Evolutionary conservation across 2,113 vertebrate species (phyloP), one percentile per base, ranked within the genome.

Genomic region (Gnathonemus echidnorhynchus): DNA sequence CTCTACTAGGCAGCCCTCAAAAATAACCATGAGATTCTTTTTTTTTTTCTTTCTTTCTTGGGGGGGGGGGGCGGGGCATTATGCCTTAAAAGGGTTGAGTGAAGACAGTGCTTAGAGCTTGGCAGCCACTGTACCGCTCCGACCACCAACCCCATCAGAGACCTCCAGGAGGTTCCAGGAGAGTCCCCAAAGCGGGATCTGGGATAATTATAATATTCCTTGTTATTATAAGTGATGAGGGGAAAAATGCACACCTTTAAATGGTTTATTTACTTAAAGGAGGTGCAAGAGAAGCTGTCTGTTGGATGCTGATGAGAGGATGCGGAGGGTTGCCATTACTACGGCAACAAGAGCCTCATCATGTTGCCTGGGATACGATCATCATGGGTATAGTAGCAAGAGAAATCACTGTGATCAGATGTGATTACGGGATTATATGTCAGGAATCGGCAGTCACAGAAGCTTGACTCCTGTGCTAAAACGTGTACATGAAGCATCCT

Each of bases 311-410:
- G 13, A 50, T 8, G 85, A 52, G 48, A 15, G 42, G 39, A 85
- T 45, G 46, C 1, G 13, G 74, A 48, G 83, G n/a, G 49, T 17
- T 17, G 31, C 11, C 46, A 52, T 52, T 31, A 31, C 86, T 87
- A 56, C 86, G 31, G 49, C 50, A 87, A 87, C 49, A 7, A 19
- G 7, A 87, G 50, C 48, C 10, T 53, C 49, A 48, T 87, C n/a
- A 53, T 17, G 49, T 53, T 87, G 86, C 49, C 86, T 87, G 86
- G 49, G 86, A 87, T 53, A 87, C 86, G 46, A 52, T 50, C 48
- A 87, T 8, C 50, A 56, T 35, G 27, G 48, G n/a, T 53, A 7
- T 11, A 56, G 86, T 21, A 39, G 24, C 8, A 27, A 48, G 50
- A 87, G 49, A 56, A 31, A 87, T 53, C 24, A 35, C 83, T 21